Conservation (phyloP, 53 echinoderm and acorn worm species). For the Holothuria leucospilota region DNA sequence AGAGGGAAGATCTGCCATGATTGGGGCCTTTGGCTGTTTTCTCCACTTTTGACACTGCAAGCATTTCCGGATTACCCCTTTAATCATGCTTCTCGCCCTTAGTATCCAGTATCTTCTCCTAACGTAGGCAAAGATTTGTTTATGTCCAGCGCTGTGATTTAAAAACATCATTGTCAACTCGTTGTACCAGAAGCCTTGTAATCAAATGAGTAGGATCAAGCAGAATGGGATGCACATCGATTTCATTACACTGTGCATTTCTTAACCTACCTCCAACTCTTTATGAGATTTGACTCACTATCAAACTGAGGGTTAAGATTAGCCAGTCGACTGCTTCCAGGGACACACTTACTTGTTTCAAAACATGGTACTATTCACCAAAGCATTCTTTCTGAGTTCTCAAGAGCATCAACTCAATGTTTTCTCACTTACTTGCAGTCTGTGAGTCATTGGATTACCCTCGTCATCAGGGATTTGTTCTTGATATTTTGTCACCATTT, state of each 20-base stretch:
- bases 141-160: conserved; percentile 31
- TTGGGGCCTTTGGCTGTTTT: conserved; percentile 48
- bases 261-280: conserved; percentile 51
- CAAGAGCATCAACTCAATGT: conserved; percentile 25
- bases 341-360: conserved; percentile 13
- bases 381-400: conserved; percentile 32
- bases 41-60: conserved; percentile 48
- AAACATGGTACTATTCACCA: conserved; percentile 13
- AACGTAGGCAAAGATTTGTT: conserved; percentile 43
- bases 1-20: conserved; percentile 62
- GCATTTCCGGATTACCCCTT: conserved; percentile 21
- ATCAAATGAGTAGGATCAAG: conserved; percentile 34
- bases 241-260: not conserved
- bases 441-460: conserved; percentile 7
- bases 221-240: conserved; percentile 47
- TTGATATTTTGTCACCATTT: conserved; percentile 4
- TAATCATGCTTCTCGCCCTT: conserved; percentile 30
- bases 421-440: conserved; percentile 27
- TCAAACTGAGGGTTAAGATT: conserved; percentile 36
- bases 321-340: not conserved
- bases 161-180: conserved; percentile 22
- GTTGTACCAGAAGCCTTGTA: conserved; percentile 23
- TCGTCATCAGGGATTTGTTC: conserved; percentile 12
- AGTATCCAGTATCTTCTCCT: conserved; percentile 41
- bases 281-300: conserved; percentile 29